These are phyloP conservation scores for Baryphthengus martii DNA, from an alignment of 2,113 vertebrate species.

Conservation along the genomic window DNA sequence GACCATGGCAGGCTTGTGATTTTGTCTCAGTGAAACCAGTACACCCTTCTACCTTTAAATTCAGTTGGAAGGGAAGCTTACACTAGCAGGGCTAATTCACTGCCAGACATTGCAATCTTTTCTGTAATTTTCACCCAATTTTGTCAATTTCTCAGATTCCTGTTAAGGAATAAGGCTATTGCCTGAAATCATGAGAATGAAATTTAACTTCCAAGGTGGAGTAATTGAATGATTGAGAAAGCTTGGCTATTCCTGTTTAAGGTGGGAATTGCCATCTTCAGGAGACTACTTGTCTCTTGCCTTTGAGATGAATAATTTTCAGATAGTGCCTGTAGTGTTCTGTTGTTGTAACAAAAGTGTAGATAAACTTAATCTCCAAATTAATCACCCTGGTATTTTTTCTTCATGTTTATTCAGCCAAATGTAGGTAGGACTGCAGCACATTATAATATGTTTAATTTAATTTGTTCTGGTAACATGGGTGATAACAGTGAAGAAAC, in stretches of 20 bases:
- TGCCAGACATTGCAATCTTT: not conserved
- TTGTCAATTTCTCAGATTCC: not conserved
- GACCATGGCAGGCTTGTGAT: too few relatives aligned
- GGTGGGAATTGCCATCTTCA: not conserved
- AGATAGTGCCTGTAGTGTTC: not conserved
- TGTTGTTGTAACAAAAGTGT: not conserved
- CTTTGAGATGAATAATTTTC: not conserved
- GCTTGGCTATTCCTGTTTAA: not conserved
- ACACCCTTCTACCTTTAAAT: not conserved
- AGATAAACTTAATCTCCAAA: not conserved
- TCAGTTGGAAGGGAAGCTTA: not conserved
- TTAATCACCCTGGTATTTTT: not conserved
- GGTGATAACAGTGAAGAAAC: not conserved
- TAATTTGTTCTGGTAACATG: not conserved
- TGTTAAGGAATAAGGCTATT: not conserved
- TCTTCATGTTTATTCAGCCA: not conserved
- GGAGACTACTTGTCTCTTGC: not conserved
- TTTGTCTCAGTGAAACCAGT: too few relatives aligned
- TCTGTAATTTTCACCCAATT: not conserved
- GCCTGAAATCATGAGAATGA: not conserved
- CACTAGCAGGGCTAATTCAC: not conserved
- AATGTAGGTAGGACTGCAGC: not conserved
- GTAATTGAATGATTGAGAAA: not conserved
- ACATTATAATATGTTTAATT: not conserved
- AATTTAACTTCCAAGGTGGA: not conserved